Evolutionary conservation across 2,888 invertebrate species (phyloP), one percentile per base, ranked within the genome.

Genomic region (Hypsopygia costalis): DNA sequence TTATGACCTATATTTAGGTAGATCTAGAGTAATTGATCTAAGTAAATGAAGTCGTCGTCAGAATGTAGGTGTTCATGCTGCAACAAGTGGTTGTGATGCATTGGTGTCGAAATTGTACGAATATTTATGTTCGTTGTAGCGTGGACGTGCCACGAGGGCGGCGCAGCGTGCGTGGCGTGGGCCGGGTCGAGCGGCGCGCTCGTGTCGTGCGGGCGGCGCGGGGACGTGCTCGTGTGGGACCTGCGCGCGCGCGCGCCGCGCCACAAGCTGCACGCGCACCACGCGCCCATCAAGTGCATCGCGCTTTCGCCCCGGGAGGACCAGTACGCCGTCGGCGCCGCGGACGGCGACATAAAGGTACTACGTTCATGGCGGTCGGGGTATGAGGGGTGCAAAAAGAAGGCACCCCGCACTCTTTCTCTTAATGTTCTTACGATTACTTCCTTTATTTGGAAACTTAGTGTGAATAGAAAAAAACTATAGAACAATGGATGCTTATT

Each of bases 211-310:
- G 99, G 99, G 9, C 97, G 98, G 71, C 97, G 97, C 77, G 99
- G 99, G 25, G 98, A 98, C 76, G 94, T 99, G 54, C 97, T 96
- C 67, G 94, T 99, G 72, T 97, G 99, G 87, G 99, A 99, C 88
- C 93, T 99, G 53, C 91, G 98, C 46, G 95, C 97, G 77, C 93
- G 98, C 55, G 93, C 94, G 40, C 91, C 97, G 40, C 91, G 97
- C 1, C 96, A 97, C 79, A 92, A 95, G 66, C 95, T 81, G 55
- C 74, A 91, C 89, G 99, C 98, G 46, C 98, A 98, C 77, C 98
- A 98, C 70, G 94, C 94, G 55, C 94, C 98, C 43, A 95, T 99
- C 62, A 98, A 98, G 89, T 97, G 98, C 77, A 91, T 99, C 56
- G 95, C 98, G 36, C 92, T 98, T 34, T 97, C 99, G 89, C 97